phyloP scores from a whole-genome alignment of 2,888 invertebrate species.

The Euclidia mi region DNA sequence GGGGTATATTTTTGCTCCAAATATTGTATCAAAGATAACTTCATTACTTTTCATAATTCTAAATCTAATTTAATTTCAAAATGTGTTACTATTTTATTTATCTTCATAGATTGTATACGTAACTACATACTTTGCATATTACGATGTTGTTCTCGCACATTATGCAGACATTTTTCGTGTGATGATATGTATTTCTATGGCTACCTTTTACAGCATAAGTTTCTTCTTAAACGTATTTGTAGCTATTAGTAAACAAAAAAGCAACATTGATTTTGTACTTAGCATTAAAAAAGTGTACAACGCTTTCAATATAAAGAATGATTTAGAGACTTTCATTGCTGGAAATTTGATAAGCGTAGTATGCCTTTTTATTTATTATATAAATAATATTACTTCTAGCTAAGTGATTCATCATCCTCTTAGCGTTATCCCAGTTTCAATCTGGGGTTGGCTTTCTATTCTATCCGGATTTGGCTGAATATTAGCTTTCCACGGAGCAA shows the following conservation, averaged over 20 bases:
- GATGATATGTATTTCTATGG: neutral
- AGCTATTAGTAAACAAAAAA: neutral
- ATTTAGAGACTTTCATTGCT: neutral
- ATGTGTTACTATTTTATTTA: neutral
- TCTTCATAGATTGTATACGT: neutral
- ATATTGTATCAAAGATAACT: conserved; percentile 13
- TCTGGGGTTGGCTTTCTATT: too few relatives aligned
- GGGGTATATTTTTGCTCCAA: conserved; percentile 7
- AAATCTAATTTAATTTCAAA: neutral
- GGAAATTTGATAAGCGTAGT: conserved; percentile 3
- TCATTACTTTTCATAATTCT: conserved; percentile 1
- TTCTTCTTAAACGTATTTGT: conserved; percentile 3
- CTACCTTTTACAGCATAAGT: neutral
- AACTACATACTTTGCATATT: neutral
- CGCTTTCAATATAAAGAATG: neutral
- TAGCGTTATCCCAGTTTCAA: too few relatives aligned
- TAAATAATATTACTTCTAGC: neutral
- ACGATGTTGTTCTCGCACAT: neutral
- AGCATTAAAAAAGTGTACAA: conserved; percentile 9
- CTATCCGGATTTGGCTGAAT: too few relatives aligned
- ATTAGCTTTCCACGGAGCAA: too few relatives aligned
- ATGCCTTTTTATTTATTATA: neutral
- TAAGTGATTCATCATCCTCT: neutral
- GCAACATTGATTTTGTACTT: conserved; percentile 13
- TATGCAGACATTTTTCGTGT: neutral